These are phyloP conservation scores for Linnaemya vulpina DNA, from an alignment of 2,888 invertebrate genomes.

Conservation along the genomic window DNA sequence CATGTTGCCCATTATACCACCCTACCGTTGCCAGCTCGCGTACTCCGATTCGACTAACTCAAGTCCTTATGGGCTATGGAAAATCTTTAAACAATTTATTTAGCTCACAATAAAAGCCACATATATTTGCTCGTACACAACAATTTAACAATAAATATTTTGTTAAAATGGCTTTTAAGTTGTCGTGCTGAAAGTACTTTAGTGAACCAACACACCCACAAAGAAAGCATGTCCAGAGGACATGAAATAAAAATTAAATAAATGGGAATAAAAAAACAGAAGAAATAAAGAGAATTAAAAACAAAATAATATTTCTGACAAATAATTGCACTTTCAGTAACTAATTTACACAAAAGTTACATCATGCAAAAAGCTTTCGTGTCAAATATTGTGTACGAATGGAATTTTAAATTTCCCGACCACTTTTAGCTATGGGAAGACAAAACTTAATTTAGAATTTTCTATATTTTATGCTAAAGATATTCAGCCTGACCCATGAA, in stretches of 20 bases:
- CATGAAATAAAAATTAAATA: constrained; percentile 31
- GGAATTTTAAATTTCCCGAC: background rate
- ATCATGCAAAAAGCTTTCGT: background rate
- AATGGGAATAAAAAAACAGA: background rate
- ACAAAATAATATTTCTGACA: constrained; percentile 41
- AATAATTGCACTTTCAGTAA: constrained; percentile 50
- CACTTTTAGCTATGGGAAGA: no score
- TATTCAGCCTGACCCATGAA: no score
- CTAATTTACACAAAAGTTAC: constrained; percentile 40
- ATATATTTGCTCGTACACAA: background rate
- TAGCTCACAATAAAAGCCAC: background rate
- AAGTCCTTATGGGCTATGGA: background rate
- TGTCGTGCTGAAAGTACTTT: constrained; percentile 53
- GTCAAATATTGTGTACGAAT: background rate
- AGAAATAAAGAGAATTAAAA: constrained; percentile 21
- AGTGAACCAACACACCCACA: constrained; percentile 37
- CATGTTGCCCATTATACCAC: no score
- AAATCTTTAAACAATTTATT: background rate
- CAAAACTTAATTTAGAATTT: no score
- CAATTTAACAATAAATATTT: constrained; percentile 21
- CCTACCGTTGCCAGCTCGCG: no score
- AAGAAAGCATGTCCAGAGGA: constrained; percentile 40
- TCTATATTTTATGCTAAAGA: no score
- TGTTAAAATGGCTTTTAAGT: constrained; percentile 29
- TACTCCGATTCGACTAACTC: background rate